Conservation (phyloP, 2,113 vertebrate genomes). For the Danionella cerebrum region DNA sequence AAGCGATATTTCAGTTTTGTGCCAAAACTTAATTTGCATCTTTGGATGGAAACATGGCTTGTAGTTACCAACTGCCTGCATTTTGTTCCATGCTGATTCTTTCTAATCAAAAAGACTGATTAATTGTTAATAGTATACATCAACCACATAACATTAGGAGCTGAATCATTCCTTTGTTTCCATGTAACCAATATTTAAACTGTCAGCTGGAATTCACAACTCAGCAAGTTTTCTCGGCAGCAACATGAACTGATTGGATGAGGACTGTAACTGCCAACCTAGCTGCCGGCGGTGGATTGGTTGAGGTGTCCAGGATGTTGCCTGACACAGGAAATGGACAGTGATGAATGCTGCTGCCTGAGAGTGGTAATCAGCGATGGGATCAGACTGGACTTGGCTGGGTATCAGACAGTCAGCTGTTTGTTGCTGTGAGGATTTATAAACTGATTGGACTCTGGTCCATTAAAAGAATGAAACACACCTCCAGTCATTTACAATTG, state of each 20-base stretch:
- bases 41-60: too few relatives aligned
- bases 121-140: too few relatives aligned
- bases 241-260: slow-evolving; percentile 3
- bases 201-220: slow-evolving; percentile 17
- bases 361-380: background rate
- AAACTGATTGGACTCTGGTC: too few relatives aligned
- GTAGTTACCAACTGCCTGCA: too few relatives aligned
- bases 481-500: too few relatives aligned
- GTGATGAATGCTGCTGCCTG: background rate
- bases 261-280: background rate
- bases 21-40: too few relatives aligned
- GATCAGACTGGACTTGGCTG: background rate
- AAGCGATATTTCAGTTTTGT: too few relatives aligned
- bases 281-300: slow-evolving; percentile 23
- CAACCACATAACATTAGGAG: slow-evolving; percentile 10
- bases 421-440: background rate
- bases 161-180: slow-evolving; percentile 32
- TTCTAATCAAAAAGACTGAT: too few relatives aligned
- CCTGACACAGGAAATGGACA: slow-evolving; percentile 5
- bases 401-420: background rate
- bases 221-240: slow-evolving; percentile 4
- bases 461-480: background rate
- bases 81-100: too few relatives aligned
- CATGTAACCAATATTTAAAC: background rate
- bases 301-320: background rate